phyloP scores from a whole-genome alignment of 1,140 invertebrate genomes.

The Drosophila nannoptera region DNA sequence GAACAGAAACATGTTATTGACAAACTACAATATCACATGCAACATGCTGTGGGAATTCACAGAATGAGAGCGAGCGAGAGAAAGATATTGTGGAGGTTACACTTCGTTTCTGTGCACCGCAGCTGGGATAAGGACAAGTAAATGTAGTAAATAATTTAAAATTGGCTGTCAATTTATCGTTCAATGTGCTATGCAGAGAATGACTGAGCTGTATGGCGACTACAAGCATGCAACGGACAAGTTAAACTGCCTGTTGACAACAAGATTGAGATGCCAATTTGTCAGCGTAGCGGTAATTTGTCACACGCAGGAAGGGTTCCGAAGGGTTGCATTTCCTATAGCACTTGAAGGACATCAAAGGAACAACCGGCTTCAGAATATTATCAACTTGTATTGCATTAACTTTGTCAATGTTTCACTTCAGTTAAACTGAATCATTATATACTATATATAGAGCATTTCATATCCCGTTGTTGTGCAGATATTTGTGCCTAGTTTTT shows the following conservation, averaged over 20 bases:
- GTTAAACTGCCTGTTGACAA: slow-evolving; percentile 44
- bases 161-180: slow-evolving; percentile 59
- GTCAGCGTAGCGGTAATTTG: slow-evolving; percentile 48
- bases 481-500: slow-evolving; percentile 1
- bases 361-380: too few species aligned
- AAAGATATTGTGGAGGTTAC: slow-evolving; percentile 1
- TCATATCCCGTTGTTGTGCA: not conserved
- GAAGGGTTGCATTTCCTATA: not conserved
- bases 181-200: slow-evolving; percentile 24
- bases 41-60: not conserved
- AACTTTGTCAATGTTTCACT: too few species aligned
- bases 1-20: slow-evolving; percentile 52
- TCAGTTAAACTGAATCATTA: too few species aligned
- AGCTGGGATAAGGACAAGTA: slow-evolving; percentile 29
- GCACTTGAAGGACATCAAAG: not conserved
- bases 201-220: slow-evolving; percentile 9
- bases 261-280: slow-evolving; percentile 61
- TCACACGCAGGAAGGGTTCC: slow-evolving; percentile 22
- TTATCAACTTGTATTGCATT: too few species aligned
- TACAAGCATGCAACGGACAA: slow-evolving; percentile 4
- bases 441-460: too few species aligned
- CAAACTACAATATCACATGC: slow-evolving; percentile 39
- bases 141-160: slow-evolving; percentile 66
- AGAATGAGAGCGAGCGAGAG: not conserved
- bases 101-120: slow-evolving; percentile 1